These are phyloP conservation scores for Tricholaema leucomelas DNA, from an alignment of 2,113 vertebrate species.

Conservation along the genomic window DNA sequence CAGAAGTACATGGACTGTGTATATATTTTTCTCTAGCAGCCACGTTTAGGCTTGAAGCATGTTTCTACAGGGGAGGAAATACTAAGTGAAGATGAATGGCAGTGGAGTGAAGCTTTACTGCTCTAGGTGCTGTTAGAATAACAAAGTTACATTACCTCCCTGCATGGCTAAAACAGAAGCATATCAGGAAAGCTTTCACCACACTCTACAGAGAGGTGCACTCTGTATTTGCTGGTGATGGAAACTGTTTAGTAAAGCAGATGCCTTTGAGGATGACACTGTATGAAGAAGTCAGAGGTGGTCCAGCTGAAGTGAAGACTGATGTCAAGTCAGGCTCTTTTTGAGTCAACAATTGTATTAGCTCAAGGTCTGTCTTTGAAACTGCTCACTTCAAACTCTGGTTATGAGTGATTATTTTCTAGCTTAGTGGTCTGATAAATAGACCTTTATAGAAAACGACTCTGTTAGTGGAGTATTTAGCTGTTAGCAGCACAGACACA, in stretches of 20 bases:
- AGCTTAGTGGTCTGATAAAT: constrained; percentile 35
- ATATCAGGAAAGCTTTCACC: neutral
- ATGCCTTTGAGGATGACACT: neutral
- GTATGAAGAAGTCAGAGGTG: neutral
- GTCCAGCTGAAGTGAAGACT: neutral
- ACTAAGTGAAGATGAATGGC: neutral
- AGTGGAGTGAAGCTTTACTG: neutral
- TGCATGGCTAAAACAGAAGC: neutral
- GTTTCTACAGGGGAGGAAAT: neutral
- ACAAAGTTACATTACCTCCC: neutral
- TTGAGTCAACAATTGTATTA: neutral
- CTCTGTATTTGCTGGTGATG: neutral
- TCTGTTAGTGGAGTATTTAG: neutral
- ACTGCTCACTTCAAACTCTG: neutral
- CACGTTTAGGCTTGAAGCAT: neutral
- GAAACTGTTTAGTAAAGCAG: neutral
- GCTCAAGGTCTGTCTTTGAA: neutral
- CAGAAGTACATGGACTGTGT: neutral
- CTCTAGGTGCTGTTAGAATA: neutral
- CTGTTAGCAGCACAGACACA: neutral
- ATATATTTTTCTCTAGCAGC: neutral
- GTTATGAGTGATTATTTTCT: constrained; percentile 6
- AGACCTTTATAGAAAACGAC: neutral
- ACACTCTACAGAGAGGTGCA: neutral
- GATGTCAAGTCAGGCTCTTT: constrained; percentile 13